Evolutionary conservation across 2,797 vertebrate species (phyloP).

Genomic region (Pseudochromis fuscus): DNA sequence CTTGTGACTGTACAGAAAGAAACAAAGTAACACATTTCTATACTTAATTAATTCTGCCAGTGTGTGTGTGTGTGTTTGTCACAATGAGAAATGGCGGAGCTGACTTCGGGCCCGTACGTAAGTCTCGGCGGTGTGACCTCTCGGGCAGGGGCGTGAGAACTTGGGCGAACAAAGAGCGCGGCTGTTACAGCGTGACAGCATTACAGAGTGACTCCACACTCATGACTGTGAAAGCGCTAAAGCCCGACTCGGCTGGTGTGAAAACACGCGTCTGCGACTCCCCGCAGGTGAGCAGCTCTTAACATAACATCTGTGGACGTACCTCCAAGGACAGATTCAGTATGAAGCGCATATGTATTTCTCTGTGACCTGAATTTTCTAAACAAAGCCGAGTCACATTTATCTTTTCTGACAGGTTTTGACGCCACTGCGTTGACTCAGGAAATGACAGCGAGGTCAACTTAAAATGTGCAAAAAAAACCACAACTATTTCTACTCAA

Average conservation of each 20-base stretch:
- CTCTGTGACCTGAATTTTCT: background rate
- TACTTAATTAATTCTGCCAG: background rate
- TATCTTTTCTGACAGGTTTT: background rate
- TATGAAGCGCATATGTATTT: background rate
- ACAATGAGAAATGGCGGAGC: slow-evolving; percentile 51
- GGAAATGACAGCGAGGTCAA: slow-evolving; percentile 12
- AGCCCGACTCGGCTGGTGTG: slow-evolving; percentile 51
- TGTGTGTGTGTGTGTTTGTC: background rate
- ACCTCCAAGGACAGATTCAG: background rate
- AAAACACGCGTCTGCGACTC: slow-evolving; percentile 46
- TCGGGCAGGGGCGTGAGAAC: slow-evolving; percentile 78
- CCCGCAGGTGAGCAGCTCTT: slow-evolving; percentile 55
- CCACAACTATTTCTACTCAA: too few relatives aligned
- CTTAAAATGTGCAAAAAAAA: background rate
- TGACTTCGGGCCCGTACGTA: slow-evolving; percentile 62
- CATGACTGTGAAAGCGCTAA: slow-evolving; percentile 66
- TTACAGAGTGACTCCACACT: slow-evolving; percentile 74
- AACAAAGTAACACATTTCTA: slow-evolving; percentile 15
- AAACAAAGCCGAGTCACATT: background rate
- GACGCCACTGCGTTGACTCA: background rate
- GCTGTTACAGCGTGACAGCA: slow-evolving; percentile 79
- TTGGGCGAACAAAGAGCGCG: slow-evolving; percentile 70
- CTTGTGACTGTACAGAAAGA: slow-evolving; percentile 28
- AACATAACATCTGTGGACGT: background rate
- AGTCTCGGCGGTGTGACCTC: slow-evolving; percentile 76